These are phyloP conservation scores for Phanerotoma sp. DNA, from an alignment of 2,888 invertebrate genomes.

Conservation along the genomic window DNA sequence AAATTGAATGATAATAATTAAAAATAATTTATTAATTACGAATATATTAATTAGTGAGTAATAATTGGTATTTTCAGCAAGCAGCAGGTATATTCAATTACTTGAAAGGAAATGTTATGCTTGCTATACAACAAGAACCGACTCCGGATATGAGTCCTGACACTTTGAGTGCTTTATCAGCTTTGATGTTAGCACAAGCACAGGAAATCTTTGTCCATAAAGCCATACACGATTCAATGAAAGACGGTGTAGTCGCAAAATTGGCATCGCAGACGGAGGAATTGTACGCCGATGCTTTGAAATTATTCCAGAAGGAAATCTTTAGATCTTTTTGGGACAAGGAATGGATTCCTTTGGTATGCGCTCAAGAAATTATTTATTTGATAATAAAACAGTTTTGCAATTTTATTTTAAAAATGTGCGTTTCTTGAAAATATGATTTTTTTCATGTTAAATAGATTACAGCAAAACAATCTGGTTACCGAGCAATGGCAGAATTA, in stretches of 20 bases:
- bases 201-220: slow-evolving; percentile 97
- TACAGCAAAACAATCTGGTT: slow-evolving; percentile 83
- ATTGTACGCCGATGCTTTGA: slow-evolving; percentile 87
- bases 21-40: slow-evolving; percentile 6
- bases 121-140: slow-evolving; percentile 89
- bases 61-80: slow-evolving; percentile 62
- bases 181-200: slow-evolving; percentile 95
- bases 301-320: slow-evolving; percentile 81
- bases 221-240: slow-evolving; percentile 92
- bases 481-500: slow-evolving; percentile 85
- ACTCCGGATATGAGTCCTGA: slow-evolving; percentile 96
- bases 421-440: no score
- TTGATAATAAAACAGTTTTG: no score
- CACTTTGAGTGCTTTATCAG: slow-evolving; percentile 80
- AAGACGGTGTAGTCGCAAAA: slow-evolving; percentile 88
- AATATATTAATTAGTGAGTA: background rate
- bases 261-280: slow-evolving; percentile 92
- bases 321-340: slow-evolving; percentile 86
- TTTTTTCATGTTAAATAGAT: slow-evolving; percentile 61
- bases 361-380: slow-evolving; percentile 28
- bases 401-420: no score
- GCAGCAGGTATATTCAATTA: slow-evolving; percentile 86
- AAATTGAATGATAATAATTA: no score
- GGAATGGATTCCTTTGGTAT: slow-evolving; percentile 77
- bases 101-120: slow-evolving; percentile 77